Evolutionary conservation across 1,140 invertebrate genomes (phyloP), one percentile per base, ranked within the genome.

Genomic region (Formica selysi): DNA sequence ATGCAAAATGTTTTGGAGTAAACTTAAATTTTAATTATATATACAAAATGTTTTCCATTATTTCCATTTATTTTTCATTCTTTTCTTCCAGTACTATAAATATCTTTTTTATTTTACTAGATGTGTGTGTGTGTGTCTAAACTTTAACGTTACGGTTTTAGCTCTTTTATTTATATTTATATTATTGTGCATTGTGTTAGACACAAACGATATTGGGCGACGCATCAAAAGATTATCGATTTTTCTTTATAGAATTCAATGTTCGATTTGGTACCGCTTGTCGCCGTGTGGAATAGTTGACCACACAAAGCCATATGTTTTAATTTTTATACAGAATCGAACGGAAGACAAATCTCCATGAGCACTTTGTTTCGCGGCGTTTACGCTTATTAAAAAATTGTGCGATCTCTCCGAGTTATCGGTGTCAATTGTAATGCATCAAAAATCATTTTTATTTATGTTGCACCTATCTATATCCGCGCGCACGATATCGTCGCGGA

Each of bases 341-440:
- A 48, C 44, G 32, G 13, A 3, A 57, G 36, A 70, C 65, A 80
- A 80, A 80, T 80, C 51, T 57, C 65, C 38, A 22, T 32, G 26
- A 48, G 26, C 7, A 19, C 51, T 32, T 8, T 61, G n/a, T 79
- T 65, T 79, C 44, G n/a, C 11, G 4, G 26, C 29, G 54, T 26
- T 73, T 73, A 81, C 67, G 54, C 54, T 81, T 81, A 81, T 73
- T 83, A 48, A 73, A 83, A 80, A 70, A 73, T 38, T 41, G 51
- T 32, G 68, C 36, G 54, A 65, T 57, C 64, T 41, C 48, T 2
- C 16, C n/a, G 16, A 54, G 19, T 13, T 48, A 44, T 41, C 7
- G 36, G 32, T 41, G 10, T 11, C 19, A 8, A 80, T 65, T 51
- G 41, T 48, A 65, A 29, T 57, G 41, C 32, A 68, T 70, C 32